phyloP scores from a whole-genome alignment of 1,140 invertebrate genomes.

The Procambarus virginalis region DNA sequence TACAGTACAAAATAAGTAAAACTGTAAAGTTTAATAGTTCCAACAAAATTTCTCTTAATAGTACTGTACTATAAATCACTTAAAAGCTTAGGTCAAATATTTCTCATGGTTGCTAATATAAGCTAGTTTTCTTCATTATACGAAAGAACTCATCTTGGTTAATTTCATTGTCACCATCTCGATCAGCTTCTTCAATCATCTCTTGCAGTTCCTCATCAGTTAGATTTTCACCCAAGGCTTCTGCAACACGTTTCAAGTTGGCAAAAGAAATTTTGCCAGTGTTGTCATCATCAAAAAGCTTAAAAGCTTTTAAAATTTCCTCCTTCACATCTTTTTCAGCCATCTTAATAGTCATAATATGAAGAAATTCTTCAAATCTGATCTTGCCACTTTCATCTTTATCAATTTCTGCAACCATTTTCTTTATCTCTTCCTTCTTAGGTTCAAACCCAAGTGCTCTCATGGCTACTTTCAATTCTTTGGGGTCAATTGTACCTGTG shows the following conservation, averaged over 20 bases:
- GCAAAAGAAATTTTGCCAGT: constrained; percentile 96
- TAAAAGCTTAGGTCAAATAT: not conserved
- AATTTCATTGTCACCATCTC: constrained; percentile 96
- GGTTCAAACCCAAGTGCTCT: constrained; percentile 96
- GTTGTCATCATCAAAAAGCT: constrained; percentile 95
- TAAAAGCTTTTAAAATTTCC: constrained; percentile 96
- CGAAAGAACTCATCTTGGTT: constrained; percentile 96
- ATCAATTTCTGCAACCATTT: constrained; percentile 92
- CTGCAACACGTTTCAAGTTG: constrained; percentile 96
- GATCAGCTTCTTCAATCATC: constrained; percentile 98
- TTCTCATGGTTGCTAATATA: constrained; percentile 81
- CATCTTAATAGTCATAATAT: constrained; percentile 96
- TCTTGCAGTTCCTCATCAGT: constrained; percentile 97
- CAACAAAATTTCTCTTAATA: not conserved
- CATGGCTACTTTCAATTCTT: constrained; percentile 93
- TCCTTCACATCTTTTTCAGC: constrained; percentile 96
- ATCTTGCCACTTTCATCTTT: constrained; percentile 88
- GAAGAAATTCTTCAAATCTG: constrained; percentile 91
- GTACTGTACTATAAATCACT: not conserved
- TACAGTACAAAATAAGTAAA: no score
- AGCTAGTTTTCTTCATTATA: constrained; percentile 98
- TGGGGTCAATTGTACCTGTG: constrained; percentile 89
- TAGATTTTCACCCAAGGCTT: constrained; percentile 94
- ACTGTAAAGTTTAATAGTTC: not conserved
- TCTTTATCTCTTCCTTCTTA: constrained; percentile 97